Base-by-base conservation (phyloP, 2,797 vertebrate genomes). In the Erethizon dorsatum region DNA sequence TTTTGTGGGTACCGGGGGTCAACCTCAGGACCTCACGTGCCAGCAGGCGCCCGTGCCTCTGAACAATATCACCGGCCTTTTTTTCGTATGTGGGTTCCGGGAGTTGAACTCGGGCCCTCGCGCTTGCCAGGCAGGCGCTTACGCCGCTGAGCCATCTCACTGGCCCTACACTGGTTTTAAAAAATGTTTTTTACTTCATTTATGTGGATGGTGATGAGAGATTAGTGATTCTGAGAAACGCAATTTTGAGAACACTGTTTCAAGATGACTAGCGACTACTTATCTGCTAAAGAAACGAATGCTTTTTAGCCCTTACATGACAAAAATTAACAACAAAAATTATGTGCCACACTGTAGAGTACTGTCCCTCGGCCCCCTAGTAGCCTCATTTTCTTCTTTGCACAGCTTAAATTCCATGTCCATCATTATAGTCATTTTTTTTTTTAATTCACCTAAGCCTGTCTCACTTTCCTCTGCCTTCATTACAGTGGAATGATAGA, bases 321-420 rank as follows among this genome's bases (percentile, higher is more conserved):
- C 20, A 77, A 90, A 96, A 93, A 54, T 69, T 75, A 79, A 84
- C 63, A 92, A 93, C 28, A 96, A 83, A 86, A 54, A 86, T 45
- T 94, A 73, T 54, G 1, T 85, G 37, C 57, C 61, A 26, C 93
- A 79, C 13, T 82, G 24, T 79, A 77, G 26, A 54, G 59, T 83
- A 54, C 57, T 86, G 26, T 77, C 12, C 33, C 54, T 96, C 41
- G 28, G 50, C 5, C 10, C 26, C 12, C 6, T 50, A 37, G 33
- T 77, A 82, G 78, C 28, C 15, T 88, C 26, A 77, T 41, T 95
- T 61, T 90, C 17, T 93, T 85, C 89, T 88, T 50, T 77, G 61
- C 8, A 52, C n/a, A 82, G 56, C 37, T 96, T 59, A 59, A 41
- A 73, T 75, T 87, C 65, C 31, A 52, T 83, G 45, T n/a, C 14